Base-by-base conservation (phyloP, 2,797 vertebrate species). In the Microctenopoma lineatum region DNA sequence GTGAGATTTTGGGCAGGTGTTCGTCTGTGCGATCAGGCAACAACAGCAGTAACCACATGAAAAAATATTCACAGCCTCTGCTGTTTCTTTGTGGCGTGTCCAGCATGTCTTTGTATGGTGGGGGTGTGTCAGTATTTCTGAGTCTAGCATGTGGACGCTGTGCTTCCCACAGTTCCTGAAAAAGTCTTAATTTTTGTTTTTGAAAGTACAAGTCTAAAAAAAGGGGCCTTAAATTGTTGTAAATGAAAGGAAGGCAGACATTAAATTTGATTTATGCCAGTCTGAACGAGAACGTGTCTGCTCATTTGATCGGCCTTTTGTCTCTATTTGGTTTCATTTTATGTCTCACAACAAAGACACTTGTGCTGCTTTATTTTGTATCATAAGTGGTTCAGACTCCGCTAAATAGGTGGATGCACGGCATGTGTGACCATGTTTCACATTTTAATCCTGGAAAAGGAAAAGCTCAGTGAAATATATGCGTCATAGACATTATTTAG, bases 221-320 rank as follows among this genome's bases (percentile, higher is more conserved):
- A 69, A 65, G 75, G 52, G 16, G 15, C 50, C 59, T 60, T 45
- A 66, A 85, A 84, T 82, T 77, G 81, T 73, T 68, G 74, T 66
- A 62, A 75, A 80, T 77, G 50, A 21, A 11, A 68, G 77, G 68
- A 79, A 70, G 54, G 72, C 52, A 46, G 56, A 60, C 51, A 66
- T 85, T 75, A 76, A 70, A 75, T 82, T 62, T 68, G 50, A 74
- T 73, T 48, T 71, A 72, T n/a, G 73, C 73, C 69, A 51, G 73
- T 58, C 59, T 54, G 59, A 67, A 73, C 59, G 63, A 78, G 69
- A 44, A 60, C 21, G 47, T 41, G 32, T 64, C 25, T 76, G 53
- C 54, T 27, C 63, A 64, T 77, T 84, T 79, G 56, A 45, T 63
- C 59, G 42, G 36, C 65, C 50, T 70, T 67, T 74, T 38, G 10